A percentile compares a stretch with the other conserved stretches of the same genome.
These are phyloP conservation scores for Papilio polytes DNA, from an alignment of 1,140 invertebrate genomes.

Conservation along the genomic window DNA sequence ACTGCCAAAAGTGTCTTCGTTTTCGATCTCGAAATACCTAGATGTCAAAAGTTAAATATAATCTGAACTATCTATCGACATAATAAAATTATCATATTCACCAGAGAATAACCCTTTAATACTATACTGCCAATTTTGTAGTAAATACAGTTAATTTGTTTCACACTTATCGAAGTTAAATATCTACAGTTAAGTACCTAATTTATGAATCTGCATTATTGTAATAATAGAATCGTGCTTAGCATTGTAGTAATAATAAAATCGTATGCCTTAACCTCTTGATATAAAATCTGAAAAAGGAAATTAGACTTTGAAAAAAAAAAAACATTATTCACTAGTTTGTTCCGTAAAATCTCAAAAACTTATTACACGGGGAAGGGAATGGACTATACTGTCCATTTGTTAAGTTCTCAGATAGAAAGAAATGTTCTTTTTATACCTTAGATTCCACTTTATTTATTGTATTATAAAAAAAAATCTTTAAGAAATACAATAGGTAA, in stretches of 20 bases:
- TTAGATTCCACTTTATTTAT: neutral
- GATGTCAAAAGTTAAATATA: neutral
- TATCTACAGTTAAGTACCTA: neutral
- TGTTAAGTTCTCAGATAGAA: neutral
- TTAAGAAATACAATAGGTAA: neutral
- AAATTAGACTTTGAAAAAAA: no score
- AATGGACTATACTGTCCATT: no score
- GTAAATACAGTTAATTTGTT: neutral
- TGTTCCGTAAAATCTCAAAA: no score
- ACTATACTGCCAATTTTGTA: constrained; percentile 5
- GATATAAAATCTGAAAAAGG: no score
- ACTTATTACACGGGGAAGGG: no score
- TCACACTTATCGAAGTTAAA: neutral
- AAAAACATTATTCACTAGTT: no score
- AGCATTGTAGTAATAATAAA: no score
- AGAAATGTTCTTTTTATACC: neutral
- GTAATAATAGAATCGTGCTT: no score
- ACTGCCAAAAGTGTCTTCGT: neutral
- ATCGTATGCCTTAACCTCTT: no score
- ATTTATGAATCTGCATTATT: neutral
- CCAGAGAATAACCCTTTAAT: neutral
- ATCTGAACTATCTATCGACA: neutral
- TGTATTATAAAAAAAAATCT: neutral
- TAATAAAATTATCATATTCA: neutral
- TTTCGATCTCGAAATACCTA: neutral